Evolutionary conservation across 92 coral and sea anemone species (phyloP), one percentile per base, ranked within the genome.

Genomic region (Paragorgia papillata): DNA sequence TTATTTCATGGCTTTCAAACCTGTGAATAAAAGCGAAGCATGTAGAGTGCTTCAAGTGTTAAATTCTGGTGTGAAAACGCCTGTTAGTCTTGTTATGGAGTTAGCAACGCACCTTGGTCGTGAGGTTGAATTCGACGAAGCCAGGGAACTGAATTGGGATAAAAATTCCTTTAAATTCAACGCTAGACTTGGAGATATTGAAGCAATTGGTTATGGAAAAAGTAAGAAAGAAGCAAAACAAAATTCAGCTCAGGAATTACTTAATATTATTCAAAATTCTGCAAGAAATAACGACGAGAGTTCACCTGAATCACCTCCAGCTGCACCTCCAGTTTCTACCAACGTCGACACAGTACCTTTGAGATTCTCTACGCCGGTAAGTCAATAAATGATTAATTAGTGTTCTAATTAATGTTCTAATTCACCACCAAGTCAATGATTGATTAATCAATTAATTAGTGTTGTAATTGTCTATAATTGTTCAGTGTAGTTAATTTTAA

Each of bases 181-280:
- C 25, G 75, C 33, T 21, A 68, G 15, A 68, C 75, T 68, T 46
- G 75, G 75, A 0, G 59, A 68, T 68, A 27, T 68, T 46, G 3
- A 18, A 13, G 75, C 75, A 0, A 7, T 44, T 29, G 75, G 75
- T 18, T 58, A 44, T 18, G 75, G 75, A 41, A 12, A 59, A 9
- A 68, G 75, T 57, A 68, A 68, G 59, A 68, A 68, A 20, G 75
- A 68, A 24, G 75, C 75, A 10, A 68, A 68, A 57, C 75, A 68
- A 27, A 68, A 68, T 48, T 46, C 75, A 29, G 75, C 75, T 0
- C 32, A 68, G 32, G 75, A 68, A 68, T 49, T 68, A 35, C 31
- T 68, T 17, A 46, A 26, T 3, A 27, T 68, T 21, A 48, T 68
- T 29, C 25, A 48, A 68, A 68, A 26, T 49, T 54, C 44, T 48